phyloP scores from a whole-genome alignment of 2,888 invertebrate species.

The Eupithecia tripunctaria region DNA sequence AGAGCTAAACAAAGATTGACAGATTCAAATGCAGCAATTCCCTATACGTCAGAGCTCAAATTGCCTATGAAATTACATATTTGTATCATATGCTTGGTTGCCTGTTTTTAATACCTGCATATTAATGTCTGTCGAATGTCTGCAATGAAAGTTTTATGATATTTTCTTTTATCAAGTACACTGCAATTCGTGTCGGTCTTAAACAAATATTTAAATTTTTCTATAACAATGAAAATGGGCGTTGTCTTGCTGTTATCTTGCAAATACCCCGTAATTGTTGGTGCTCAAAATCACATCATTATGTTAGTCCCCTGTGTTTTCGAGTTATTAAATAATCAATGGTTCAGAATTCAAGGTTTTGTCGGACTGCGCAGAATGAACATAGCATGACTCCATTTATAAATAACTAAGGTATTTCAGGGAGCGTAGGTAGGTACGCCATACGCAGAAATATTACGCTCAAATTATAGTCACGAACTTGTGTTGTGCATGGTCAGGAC shows the following conservation, averaged over 20 bases:
- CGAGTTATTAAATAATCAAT: not conserved
- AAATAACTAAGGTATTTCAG: constrained; percentile 6
- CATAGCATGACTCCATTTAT: constrained; percentile 1
- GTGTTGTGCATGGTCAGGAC: constrained; percentile 81
- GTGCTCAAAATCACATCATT: not conserved
- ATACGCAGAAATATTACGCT: constrained; percentile 70
- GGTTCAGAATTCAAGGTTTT: not conserved
- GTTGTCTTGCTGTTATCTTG: constrained; percentile 44
- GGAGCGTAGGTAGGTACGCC: constrained; percentile 44
- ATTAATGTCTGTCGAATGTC: not conserved
- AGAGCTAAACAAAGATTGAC: not conserved
- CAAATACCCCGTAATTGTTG: not conserved
- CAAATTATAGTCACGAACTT: constrained; percentile 71
- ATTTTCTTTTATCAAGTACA: not conserved
- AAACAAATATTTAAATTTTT: constrained; percentile 35
- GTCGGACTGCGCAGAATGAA: not conserved
- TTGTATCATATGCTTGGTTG: not conserved
- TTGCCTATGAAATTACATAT: not conserved
- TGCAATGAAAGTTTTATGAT: not conserved
- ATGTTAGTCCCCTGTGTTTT: not conserved
- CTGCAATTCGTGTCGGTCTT: constrained; percentile 25
- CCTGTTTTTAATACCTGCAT: not conserved
- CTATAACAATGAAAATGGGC: constrained; percentile 50
- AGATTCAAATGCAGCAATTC: not conserved
- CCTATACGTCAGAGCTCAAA: not conserved